Evolutionary conservation across 2,113 vertebrate species (phyloP), one percentile per base, ranked within the genome.

Genomic region (Redunca redunca): DNA sequence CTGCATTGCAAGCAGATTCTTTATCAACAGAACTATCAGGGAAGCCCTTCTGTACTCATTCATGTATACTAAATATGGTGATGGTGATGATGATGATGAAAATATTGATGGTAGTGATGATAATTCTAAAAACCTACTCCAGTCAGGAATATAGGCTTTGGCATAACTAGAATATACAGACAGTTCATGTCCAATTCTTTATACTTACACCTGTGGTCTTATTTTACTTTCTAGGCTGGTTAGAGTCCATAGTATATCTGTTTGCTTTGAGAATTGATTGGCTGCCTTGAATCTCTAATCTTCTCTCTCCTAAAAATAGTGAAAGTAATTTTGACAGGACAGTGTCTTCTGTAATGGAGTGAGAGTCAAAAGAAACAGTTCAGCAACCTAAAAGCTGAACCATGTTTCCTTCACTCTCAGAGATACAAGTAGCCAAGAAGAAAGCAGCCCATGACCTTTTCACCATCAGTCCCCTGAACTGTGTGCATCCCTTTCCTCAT

Each of bases 31-130:
- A 71, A 71, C 67, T 40, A 71, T 71, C 67, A 71, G n/a, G 67
- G n/a, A 40, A 71, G 67, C 67, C n/a, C 98, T 99, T 94, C 98
- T 19, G 16, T 33, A 19, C 40, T 91, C 43, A 71, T 33, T 78
- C 62, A 57, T 46, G 5, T 7, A 6, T 17, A 6, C 1, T 13
- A 58, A 83, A 62, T 23, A 53, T 36, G n/a, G 80, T 71, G 11
- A 53, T 46, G 7, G 52, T 58, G 30, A 30, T 33, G 74, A 28
- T 40, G 23, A 40, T 52, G 15, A 40, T 48, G 7, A 52, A 55
- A 25, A 46, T 26, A 12, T 30, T 52, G 52, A 43, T 5, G 26
- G 10, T 36, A 40, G 21, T 53, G 10, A 74, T 64, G 13, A 71
- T 50, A 60, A 64, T 64, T 67, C 50, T 55, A 28, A 94, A 90